Conservation (phyloP, 2,888 invertebrate genomes). For the Melanostoma scalare region DNA sequence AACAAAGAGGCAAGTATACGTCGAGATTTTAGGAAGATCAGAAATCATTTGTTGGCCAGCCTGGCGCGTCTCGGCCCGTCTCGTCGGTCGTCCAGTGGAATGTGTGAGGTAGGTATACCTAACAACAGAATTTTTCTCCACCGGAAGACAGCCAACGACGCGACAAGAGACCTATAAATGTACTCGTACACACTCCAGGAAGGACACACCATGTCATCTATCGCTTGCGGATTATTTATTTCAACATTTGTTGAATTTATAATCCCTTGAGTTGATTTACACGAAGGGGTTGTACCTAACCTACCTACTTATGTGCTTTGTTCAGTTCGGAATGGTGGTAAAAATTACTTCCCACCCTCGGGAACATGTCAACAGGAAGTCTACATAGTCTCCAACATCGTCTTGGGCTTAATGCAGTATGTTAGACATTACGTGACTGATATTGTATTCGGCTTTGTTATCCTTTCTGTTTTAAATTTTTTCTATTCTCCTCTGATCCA, state of each 20-base stretch:
- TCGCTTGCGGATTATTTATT: slow-evolving; percentile 72
- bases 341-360: slow-evolving; percentile 10
- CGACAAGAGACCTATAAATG: slow-evolving; percentile 35
- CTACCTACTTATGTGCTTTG: neutral
- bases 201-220: slow-evolving; percentile 69
- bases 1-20: neutral
- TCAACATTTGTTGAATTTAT: slow-evolving; percentile 71
- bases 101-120: slow-evolving; percentile 10
- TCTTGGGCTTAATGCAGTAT: slow-evolving; percentile 68
- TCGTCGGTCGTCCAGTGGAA: slow-evolving; percentile 24
- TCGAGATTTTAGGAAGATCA: neutral
- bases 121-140: slow-evolving; percentile 8
- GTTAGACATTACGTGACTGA: slow-evolving; percentile 68
- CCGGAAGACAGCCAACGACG: slow-evolving; percentile 59
- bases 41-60: neutral
- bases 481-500: slow-evolving; percentile 30
- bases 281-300: slow-evolving; percentile 12
- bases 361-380: slow-evolving; percentile 68
- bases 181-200: slow-evolving; percentile 50
- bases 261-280: slow-evolving; percentile 72
- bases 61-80: neutral
- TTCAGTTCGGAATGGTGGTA: slow-evolving; percentile 15
- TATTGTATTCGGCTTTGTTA: slow-evolving; percentile 61
- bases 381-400: slow-evolving; percentile 66
- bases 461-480: slow-evolving; percentile 39